These are phyloP conservation scores for Spermophilus dauricus DNA, from an alignment of 2,113 vertebrate genomes.

Conservation along the genomic window DNA sequence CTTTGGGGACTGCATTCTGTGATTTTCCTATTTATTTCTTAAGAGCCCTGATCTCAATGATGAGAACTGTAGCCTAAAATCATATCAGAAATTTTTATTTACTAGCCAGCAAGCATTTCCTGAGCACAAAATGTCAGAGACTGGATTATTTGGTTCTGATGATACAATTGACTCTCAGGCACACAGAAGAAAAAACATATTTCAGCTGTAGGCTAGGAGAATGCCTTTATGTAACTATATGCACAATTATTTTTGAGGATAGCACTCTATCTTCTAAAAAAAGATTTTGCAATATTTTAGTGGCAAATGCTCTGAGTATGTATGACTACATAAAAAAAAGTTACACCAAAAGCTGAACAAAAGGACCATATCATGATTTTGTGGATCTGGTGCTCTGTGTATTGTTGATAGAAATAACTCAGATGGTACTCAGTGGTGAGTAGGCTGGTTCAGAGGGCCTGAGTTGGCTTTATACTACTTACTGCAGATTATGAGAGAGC, in stretches of 20 bases:
- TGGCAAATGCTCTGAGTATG: neutral
- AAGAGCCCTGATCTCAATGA: neutral
- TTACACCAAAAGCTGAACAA: neutral
- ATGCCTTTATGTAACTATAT: neutral
- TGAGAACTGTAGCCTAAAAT: neutral
- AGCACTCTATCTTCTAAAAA: neutral
- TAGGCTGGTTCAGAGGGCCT: neutral
- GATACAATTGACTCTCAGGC: neutral
- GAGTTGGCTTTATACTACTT: neutral
- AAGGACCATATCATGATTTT: neutral
- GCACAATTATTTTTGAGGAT: neutral
- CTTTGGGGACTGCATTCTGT: neutral
- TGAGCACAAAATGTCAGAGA: neutral
- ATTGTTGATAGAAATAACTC: neutral
- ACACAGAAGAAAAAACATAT: neutral
- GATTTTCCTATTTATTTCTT: neutral
- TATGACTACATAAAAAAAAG: neutral
- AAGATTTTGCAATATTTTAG: neutral
- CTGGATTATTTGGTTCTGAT: neutral
- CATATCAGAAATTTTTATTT: conserved; percentile 3
- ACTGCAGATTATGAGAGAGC: neutral
- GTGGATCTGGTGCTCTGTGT: neutral
- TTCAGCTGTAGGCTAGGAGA: neutral
- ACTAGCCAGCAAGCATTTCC: neutral
- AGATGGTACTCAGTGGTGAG: neutral